These are phyloP conservation scores for Parasteatoda tepidariorum DNA, from an alignment of 1,140 invertebrate species.

Conservation along the genomic window DNA sequence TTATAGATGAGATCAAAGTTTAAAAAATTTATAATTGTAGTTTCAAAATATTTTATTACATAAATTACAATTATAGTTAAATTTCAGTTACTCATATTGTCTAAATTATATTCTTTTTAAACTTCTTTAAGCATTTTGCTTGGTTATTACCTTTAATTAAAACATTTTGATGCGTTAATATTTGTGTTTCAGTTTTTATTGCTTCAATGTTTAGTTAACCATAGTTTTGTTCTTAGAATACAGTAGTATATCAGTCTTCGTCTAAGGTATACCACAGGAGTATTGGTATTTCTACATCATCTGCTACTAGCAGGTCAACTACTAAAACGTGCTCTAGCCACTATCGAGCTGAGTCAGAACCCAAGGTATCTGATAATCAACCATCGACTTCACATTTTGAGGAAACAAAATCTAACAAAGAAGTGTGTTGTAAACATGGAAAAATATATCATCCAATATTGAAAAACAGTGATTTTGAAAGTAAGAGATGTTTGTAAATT, in stretches of 20 bases:
- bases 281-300: conserved; percentile 93
- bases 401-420: background rate
- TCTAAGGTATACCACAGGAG: conserved; percentile 77
- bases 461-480: background rate
- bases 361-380: conserved; percentile 19
- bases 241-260: conserved; percentile 80
- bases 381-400: conserved; percentile 24
- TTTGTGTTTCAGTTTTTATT: too few species aligned
- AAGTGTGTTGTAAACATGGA: conserved; percentile 16
- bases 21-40: too few species aligned
- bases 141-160: too few species aligned
- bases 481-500: conserved; percentile 7
- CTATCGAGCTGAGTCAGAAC: conserved; percentile 74
- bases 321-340: conserved; percentile 93
- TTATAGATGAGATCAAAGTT: too few species aligned
- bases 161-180: too few species aligned
- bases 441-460: conserved; percentile 30
- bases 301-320: conserved; percentile 92
- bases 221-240: too few species aligned
- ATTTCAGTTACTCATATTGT: too few species aligned
- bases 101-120: too few species aligned
- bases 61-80: too few species aligned
- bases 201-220: too few species aligned
- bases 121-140: too few species aligned
- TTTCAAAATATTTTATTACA: too few species aligned